These are phyloP conservation scores for Thamnaconus septentrionalis DNA, from an alignment of 2,113 vertebrate genomes.

Conservation along the genomic window DNA sequence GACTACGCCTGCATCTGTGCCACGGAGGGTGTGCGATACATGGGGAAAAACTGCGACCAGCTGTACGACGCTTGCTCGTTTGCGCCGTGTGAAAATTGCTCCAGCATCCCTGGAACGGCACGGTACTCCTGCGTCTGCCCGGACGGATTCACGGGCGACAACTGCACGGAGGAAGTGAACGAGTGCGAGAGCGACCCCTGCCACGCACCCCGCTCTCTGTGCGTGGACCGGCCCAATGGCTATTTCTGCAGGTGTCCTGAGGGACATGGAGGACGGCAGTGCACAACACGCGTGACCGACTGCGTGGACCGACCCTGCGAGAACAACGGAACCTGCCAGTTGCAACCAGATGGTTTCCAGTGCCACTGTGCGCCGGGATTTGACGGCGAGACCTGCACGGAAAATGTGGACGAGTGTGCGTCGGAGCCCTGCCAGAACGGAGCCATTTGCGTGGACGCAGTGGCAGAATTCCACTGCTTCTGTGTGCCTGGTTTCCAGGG, in stretches of 20 bases:
- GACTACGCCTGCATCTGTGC: slow-evolving; percentile 82
- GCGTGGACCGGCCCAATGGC: slow-evolving; percentile 64
- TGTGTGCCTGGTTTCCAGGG: slow-evolving; percentile 96
- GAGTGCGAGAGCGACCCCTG: slow-evolving; percentile 81
- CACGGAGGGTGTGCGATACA: slow-evolving; percentile 66
- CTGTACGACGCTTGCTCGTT: slow-evolving; percentile 78
- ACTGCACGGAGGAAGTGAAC: slow-evolving; percentile 61
- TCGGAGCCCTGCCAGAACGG: slow-evolving; percentile 88
- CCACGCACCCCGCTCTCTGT: slow-evolving; percentile 57
- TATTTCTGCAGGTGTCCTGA: slow-evolving; percentile 79
- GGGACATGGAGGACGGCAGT: slow-evolving; percentile 70
- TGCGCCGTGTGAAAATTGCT: slow-evolving; percentile 72
- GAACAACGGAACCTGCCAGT: slow-evolving; percentile 79
- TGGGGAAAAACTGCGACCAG: slow-evolving; percentile 76
- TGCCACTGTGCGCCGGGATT: slow-evolving; percentile 77
- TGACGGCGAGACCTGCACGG: slow-evolving; percentile 75
- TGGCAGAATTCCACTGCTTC: slow-evolving; percentile 84
- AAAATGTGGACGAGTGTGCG: slow-evolving; percentile 78
- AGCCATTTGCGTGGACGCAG: slow-evolving; percentile 84
- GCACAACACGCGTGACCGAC: slow-evolving; percentile 52
- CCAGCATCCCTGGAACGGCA: slow-evolving; percentile 53
- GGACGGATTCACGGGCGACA: slow-evolving; percentile 59
- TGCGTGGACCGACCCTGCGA: slow-evolving; percentile 82
- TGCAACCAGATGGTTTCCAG: slow-evolving; percentile 52
- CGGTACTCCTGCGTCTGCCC: slow-evolving; percentile 75